Percentiles rank a stretch among this genome's conserved stretches.
phyloP scores from a whole-genome alignment of 2,113 vertebrate species.

The Muscicapa adusta region DNA sequence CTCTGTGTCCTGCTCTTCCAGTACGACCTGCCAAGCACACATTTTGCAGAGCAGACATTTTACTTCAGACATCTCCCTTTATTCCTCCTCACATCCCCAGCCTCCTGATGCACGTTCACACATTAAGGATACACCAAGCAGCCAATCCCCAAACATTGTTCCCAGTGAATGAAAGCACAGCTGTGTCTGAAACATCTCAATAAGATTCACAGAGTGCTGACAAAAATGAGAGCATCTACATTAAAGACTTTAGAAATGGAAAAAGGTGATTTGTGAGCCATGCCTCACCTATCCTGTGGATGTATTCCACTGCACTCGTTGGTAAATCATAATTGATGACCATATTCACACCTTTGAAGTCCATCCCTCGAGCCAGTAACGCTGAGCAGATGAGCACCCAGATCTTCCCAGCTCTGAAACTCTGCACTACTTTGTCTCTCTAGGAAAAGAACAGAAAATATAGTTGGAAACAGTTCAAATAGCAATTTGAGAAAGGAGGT shows the following conservation, averaged over 20 bases:
- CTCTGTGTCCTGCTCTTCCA: slow-evolving; percentile 89
- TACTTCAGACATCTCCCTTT: background rate
- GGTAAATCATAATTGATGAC: slow-evolving; percentile 97
- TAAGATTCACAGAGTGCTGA: background rate
- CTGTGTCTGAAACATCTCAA: background rate
- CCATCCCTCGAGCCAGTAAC: slow-evolving; percentile 91
- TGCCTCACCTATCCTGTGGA: slow-evolving; percentile 90
- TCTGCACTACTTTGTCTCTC: slow-evolving; percentile 90
- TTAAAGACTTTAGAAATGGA: background rate
- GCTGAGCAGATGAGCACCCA: slow-evolving; percentile 98
- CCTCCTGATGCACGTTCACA: background rate
- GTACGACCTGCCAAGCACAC: slow-evolving; percentile 82
- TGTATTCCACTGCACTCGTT: slow-evolving; percentile 92
- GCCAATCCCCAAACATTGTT: background rate
- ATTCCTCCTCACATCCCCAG: background rate
- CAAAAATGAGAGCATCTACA: background rate
- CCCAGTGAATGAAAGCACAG: background rate
- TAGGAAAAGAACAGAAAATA: slow-evolving; percentile 40
- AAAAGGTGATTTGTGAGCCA: background rate
- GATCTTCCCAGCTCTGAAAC: slow-evolving; percentile 93
- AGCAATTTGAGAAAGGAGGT: background rate
- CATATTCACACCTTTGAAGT: slow-evolving; percentile 96
- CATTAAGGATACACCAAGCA: background rate
- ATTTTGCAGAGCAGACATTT: background rate
- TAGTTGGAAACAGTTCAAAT: background rate